phyloP scores from a whole-genome alignment of 2,797 vertebrate species.

The Phalloptychus januarius region DNA sequence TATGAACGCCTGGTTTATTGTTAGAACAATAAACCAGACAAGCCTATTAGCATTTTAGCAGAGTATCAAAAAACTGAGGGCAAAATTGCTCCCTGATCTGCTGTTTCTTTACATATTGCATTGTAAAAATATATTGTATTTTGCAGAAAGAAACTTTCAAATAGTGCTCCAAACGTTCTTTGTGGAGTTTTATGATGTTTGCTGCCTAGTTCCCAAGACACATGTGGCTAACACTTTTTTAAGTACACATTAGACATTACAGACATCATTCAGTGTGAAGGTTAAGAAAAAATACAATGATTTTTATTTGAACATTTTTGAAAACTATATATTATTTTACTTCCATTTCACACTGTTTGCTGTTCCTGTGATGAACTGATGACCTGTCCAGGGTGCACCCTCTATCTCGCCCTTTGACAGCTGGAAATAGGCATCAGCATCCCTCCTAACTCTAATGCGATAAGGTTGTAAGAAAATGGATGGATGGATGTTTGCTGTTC shows the following conservation, averaged over 20 bases:
- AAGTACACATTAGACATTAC: neutral
- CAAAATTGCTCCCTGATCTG: neutral
- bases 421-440: too few species aligned
- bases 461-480: too few species aligned
- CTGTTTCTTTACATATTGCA: neutral
- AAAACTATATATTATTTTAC: neutral
- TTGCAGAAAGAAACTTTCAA: constrained; percentile 11
- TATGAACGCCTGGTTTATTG: neutral
- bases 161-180: constrained; percentile 22
- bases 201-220: constrained; percentile 18
- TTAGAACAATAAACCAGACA: neutral
- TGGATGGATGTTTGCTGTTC: neutral
- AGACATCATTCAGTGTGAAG: neutral
- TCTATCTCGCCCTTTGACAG: too few species aligned
- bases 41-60: neutral
- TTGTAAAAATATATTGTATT: constrained; percentile 15
- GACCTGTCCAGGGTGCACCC: too few species aligned
- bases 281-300: neutral
- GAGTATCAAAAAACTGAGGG: neutral
- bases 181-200: constrained; percentile 33
- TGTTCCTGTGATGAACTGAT: too few species aligned
- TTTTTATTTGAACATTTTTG: neutral
- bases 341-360: neutral
- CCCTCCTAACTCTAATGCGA: too few species aligned
- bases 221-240: neutral